phyloP scores from a whole-genome alignment of 2,888 invertebrate species.

The Meandrusa payeni region DNA sequence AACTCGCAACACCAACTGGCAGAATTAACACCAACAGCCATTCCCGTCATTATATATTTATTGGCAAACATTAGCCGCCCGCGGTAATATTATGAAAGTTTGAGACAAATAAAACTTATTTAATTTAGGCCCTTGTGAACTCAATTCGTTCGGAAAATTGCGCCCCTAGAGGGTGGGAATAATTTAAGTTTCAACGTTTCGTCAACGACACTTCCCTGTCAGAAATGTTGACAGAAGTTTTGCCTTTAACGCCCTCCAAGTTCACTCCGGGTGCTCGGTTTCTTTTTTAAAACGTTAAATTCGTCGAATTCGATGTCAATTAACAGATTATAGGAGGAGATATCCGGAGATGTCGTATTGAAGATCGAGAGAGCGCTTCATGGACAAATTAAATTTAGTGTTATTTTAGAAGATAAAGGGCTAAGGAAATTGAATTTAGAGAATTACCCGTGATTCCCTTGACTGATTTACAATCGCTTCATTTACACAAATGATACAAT shows the following conservation, averaged over 20 bases:
- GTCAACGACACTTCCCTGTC: conserved; percentile 26
- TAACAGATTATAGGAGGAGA: conserved; percentile 16
- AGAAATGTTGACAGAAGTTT: conserved; percentile 25
- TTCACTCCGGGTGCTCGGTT: background rate
- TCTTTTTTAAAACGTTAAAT: conserved; percentile 14
- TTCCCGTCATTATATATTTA: conserved; percentile 13
- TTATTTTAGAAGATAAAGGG: conserved; percentile 14
- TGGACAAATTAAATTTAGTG: conserved; percentile 18
- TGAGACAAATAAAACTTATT: conserved; percentile 25
- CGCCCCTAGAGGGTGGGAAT: conserved; percentile 18
- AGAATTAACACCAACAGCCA: background rate
- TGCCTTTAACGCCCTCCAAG: conserved; percentile 17
- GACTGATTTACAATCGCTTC: background rate
- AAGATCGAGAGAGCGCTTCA: conserved; percentile 15
- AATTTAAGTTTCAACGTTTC: conserved; percentile 26
- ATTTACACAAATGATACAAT: too few species aligned
- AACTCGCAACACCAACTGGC: too few species aligned
- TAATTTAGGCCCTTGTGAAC: conserved; percentile 23
- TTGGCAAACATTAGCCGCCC: conserved; percentile 12
- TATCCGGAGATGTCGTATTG: conserved; percentile 7
- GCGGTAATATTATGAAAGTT: conserved; percentile 21
- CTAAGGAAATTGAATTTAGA: conserved; percentile 11
- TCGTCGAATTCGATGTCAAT: conserved; percentile 15
- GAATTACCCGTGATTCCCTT: background rate
- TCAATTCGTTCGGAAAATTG: conserved; percentile 25